Conservation (phyloP, 1,140 invertebrate genomes). For the Potamilus streckersoni region DNA sequence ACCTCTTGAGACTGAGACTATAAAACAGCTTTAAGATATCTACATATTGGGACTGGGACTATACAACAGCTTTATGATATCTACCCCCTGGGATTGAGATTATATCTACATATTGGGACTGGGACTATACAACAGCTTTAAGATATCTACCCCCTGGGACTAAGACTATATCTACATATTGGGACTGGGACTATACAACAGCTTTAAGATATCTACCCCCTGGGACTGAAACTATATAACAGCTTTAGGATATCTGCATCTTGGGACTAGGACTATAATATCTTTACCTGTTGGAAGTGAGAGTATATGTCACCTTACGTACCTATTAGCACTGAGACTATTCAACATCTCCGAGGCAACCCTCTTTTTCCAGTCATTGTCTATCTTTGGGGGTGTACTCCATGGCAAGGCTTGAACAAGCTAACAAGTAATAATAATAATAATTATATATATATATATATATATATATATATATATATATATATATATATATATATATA, state of each 20-base stretch:
- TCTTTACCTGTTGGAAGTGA: background rate
- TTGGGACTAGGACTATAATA: background rate
- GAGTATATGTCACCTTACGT: background rate
- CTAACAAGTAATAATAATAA: slow-evolving; percentile 53
- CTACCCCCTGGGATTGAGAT: background rate
- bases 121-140: background rate
- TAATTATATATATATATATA: slow-evolving; percentile 3
- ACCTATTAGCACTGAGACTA: slow-evolving; percentile 76
- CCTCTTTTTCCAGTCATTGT: slow-evolving; percentile 80
- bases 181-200: background rate
- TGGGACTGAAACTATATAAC: no score
- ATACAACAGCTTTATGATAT: background rate
- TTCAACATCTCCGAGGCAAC: slow-evolving; percentile 80
- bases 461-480: background rate
- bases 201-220: background rate
- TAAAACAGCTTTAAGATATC: no score
- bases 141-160: background rate
- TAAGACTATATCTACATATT: background rate
- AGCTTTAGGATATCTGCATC: background rate
- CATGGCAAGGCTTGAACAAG: slow-evolving; percentile 74
- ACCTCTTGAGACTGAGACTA: no score
- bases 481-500: background rate
- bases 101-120: no score
- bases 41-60: no score
- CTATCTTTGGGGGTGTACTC: slow-evolving; percentile 75